Evolutionary conservation across 2,797 vertebrate species (phyloP), one percentile per base, ranked within the genome.

Genomic region (Coreius guichenoti): DNA sequence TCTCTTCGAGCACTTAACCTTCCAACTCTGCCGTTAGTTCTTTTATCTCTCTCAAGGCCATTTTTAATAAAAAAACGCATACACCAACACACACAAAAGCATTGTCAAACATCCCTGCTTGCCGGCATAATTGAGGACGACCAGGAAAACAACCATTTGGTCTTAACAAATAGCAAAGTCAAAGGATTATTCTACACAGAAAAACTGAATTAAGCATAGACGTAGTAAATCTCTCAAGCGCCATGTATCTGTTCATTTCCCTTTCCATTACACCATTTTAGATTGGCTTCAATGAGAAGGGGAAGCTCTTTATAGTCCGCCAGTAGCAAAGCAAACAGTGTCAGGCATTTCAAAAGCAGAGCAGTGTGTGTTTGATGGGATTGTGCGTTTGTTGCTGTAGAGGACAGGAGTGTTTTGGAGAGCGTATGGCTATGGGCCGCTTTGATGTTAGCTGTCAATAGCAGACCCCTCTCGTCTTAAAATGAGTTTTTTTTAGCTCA

Each of bases 271-370:
- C 92, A 92, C 93, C 92, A 77, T 89, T 91, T 93, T 91, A 92
- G 92, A 94, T 95, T 94, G 92, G 94, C 94, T 95, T 94, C 94
- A 94, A 93, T 95, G 94, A 94, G 90, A 91, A 78, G 49, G 87
- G 90, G 54, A 82, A 85, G 74, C 90, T 93, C 90, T 85, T 94
- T 92, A 91, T 89, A 91, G 93, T 84, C 83, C 87, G 91, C 91
- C 93, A 95, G 93, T 93, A 93, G 92, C 90, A 89, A 88, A 83
- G 90, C 93, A 94, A 95, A 88, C 87, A 93, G 93, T 93, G 93
- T 94, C 93, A 93, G 91, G 36, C 90, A 90, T 94, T 95, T 94
- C 93, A 94, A 94, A 95, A 90, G 91, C 92, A 91, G 88, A 7
- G 84, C 89, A 78, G 85, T 75, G 88, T 92, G 92, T 89, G 92